A percentile compares a stretch with the other conserved stretches of the same genome.
Conservation (phyloP, 2,888 invertebrate genomes). For the Myopa testacea region DNA sequence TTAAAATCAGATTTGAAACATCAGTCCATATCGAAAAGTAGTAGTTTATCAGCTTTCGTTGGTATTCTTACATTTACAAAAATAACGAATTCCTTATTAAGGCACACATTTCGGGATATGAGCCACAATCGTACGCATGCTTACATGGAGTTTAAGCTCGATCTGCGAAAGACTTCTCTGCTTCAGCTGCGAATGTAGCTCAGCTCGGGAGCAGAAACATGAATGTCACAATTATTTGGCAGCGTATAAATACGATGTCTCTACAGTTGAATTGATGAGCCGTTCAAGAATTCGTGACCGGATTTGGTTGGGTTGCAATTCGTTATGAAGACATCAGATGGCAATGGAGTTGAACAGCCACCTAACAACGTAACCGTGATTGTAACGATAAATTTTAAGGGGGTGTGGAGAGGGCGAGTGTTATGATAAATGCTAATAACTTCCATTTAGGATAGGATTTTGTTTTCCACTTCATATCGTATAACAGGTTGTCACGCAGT, state of each 20-base stretch:
- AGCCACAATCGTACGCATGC: constrained; percentile 40
- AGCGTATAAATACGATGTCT: constrained; percentile 63
- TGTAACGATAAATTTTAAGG: too few species aligned
- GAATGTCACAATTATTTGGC: constrained; percentile 61
- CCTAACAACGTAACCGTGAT: not conserved
- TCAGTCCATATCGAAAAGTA: constrained; percentile 26
- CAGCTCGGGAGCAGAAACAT: constrained; percentile 24
- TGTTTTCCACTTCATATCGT: not conserved
- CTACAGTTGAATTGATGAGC: constrained; percentile 57
- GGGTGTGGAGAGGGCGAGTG: too few species aligned
- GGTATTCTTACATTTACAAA: constrained; percentile 37
- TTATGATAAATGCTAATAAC: not conserved
- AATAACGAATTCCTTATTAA: constrained; percentile 64
- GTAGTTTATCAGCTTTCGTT: too few species aligned
- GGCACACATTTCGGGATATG: constrained; percentile 44
- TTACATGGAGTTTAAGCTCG: constrained; percentile 61
- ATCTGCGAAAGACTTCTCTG: too few species aligned
- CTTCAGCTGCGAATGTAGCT: not conserved
- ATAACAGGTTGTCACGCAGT: not conserved
- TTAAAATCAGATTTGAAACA: not conserved
- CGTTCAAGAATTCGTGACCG: not conserved
- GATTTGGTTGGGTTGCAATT: constrained; percentile 15
- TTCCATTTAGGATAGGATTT: not conserved
- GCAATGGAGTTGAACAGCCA: not conserved
- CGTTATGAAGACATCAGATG: constrained; percentile 34